Percentiles rank a stretch among this genome's conserved stretches.
Evolutionary conservation across 2,888 invertebrate species (phyloP).

Genomic region (Epirrita christyi): DNA sequence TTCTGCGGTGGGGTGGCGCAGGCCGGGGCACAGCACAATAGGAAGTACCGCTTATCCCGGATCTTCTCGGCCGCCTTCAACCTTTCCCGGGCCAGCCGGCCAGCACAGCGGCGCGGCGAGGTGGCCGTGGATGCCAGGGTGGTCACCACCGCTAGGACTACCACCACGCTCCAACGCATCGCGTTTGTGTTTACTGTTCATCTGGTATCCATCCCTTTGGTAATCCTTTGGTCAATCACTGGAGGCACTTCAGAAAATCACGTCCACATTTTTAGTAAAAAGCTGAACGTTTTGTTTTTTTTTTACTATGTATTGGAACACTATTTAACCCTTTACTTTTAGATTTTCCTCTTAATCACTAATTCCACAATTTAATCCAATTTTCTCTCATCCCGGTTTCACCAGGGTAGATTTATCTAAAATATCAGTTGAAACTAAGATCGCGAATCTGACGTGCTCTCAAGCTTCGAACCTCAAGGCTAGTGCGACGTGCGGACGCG

Average conservation of each 20-base stretch:
- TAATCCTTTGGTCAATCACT: neutral
- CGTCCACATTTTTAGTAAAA: constrained; percentile 10
- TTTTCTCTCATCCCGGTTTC: neutral
- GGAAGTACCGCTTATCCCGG: constrained; percentile 72
- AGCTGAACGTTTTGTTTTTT: neutral
- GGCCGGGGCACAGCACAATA: constrained; percentile 66
- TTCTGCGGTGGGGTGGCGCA: constrained; percentile 57
- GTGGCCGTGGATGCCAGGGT: constrained; percentile 40
- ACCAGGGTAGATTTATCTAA: neutral
- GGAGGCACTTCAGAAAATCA: constrained; percentile 2
- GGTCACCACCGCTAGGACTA: constrained; percentile 46
- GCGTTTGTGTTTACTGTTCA: constrained; percentile 36
- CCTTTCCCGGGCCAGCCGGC: constrained; percentile 70
- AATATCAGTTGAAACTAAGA: constrained; percentile 3
- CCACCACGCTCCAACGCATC: constrained; percentile 62
- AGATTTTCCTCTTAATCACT: neutral
- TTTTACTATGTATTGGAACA: too few relatives aligned
- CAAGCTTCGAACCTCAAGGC: neutral
- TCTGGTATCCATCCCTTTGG: constrained; percentile 38
- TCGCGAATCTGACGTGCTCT: constrained; percentile 6
- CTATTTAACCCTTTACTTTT: neutral
- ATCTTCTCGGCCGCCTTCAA: constrained; percentile 78
- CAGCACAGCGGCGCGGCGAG: constrained; percentile 68
- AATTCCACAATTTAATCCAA: neutral
- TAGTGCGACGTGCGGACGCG: constrained; percentile 43